Evolutionary conservation across 2,888 invertebrate genomes (phyloP).

Genomic region (Plagodis pulveraria): DNA sequence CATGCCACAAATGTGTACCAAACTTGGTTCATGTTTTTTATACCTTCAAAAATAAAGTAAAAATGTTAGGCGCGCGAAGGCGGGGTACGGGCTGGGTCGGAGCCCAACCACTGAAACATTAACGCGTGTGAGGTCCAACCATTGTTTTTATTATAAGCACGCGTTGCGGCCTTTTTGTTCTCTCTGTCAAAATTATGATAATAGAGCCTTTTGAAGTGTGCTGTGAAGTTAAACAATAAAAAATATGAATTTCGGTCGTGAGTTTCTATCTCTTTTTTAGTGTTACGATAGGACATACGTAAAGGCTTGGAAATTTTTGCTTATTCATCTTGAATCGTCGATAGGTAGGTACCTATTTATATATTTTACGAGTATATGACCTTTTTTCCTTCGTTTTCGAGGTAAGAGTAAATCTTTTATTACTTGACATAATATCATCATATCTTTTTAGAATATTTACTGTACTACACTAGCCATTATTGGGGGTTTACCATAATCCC

Average conservation of each 20-base stretch:
- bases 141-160: constrained; percentile 75
- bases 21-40: constrained; percentile 41
- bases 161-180: constrained; percentile 63
- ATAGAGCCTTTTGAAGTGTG: constrained; percentile 59
- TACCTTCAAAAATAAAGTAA: constrained; percentile 48
- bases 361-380: no score
- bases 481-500: no score
- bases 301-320: no score
- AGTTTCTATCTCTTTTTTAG: neutral
- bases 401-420: no score
- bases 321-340: no score
- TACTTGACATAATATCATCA: no score
- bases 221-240: constrained; percentile 22
- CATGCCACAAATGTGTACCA: constrained; percentile 17
- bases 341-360: no score
- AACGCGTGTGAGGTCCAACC: constrained; percentile 56
- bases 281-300: neutral
- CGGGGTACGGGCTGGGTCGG: constrained; percentile 48
- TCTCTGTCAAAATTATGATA: constrained; percentile 67
- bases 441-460: no score
- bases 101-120: constrained; percentile 64
- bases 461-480: no score
- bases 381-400: no score
- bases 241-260: constrained; percentile 17
- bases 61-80: constrained; percentile 48